Evolutionary conservation across 2,113 vertebrate genomes (phyloP).

Genomic region (Dicrurus megarhynchus): DNA sequence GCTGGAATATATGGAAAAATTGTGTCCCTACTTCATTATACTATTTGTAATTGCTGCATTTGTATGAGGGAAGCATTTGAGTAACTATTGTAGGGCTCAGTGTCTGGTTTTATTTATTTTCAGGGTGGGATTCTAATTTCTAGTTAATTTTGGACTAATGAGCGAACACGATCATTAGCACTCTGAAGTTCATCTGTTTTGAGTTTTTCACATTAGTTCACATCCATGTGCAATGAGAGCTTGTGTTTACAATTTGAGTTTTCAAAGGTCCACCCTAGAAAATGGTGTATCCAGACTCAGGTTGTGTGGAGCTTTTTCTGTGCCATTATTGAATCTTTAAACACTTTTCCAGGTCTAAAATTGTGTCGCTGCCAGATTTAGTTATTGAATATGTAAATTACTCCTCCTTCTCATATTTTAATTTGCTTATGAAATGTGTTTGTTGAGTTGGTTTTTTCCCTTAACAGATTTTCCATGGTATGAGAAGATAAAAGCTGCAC

Average conservation of each 20-base stretch:
- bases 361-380: background rate
- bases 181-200: background rate
- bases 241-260: background rate
- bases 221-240: background rate
- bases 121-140: background rate
- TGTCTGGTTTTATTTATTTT: background rate
- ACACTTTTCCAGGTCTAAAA: background rate
- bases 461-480: conserved; percentile 91
- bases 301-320: background rate
- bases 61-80: background rate
- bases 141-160: background rate
- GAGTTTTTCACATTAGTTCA: background rate
- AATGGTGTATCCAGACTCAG: background rate
- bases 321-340: background rate
- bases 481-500: conserved; percentile 71
- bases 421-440: background rate
- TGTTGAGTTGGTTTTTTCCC: background rate
- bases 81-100: background rate
- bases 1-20: background rate
- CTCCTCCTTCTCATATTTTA: background rate
- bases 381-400: background rate
- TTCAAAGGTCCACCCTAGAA: background rate
- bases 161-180: background rate
- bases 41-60: background rate
- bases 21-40: background rate